Conservation (phyloP, 2,888 invertebrate species). For the Pyrochroa serraticornis region DNA sequence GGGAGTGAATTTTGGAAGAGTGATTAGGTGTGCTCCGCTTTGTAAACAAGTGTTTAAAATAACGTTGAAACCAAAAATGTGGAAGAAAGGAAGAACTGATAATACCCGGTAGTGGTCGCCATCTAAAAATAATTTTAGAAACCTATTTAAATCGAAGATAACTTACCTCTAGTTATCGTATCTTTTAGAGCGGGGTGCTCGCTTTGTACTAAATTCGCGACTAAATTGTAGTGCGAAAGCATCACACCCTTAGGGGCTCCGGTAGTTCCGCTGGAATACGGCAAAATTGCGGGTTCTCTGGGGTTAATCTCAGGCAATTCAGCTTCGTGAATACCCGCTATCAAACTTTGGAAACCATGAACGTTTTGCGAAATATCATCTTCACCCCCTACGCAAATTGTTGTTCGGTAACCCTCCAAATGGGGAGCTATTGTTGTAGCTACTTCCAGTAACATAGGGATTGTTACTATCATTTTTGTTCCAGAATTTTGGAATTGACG, state of each 20-base stretch:
- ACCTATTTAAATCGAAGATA: background rate
- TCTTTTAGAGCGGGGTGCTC: slow-evolving; percentile 47
- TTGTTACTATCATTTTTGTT: slow-evolving; percentile 69
- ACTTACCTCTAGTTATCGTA: slow-evolving; percentile 40
- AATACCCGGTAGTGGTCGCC: slow-evolving; percentile 63
- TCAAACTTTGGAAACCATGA: slow-evolving; percentile 54
- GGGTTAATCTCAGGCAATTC: slow-evolving; percentile 59
- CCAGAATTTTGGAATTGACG: slow-evolving; percentile 69
- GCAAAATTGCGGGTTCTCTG: slow-evolving; percentile 64
- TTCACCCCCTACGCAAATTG: slow-evolving; percentile 69
- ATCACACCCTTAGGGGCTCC: slow-evolving; percentile 83
- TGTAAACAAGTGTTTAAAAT: slow-evolving; percentile 67
- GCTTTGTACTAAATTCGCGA: slow-evolving; percentile 55
- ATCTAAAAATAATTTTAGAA: slow-evolving; percentile 38
- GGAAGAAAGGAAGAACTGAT: slow-evolving; percentile 77
- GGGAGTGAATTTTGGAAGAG: slow-evolving; percentile 75
- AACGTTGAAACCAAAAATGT: slow-evolving; percentile 77
- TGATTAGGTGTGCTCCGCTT: slow-evolving; percentile 68
- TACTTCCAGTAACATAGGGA: slow-evolving; percentile 67
- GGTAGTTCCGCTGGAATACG: slow-evolving; percentile 78
- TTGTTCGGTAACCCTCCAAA: slow-evolving; percentile 65
- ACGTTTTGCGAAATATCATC: slow-evolving; percentile 59
- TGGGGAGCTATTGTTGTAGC: slow-evolving; percentile 63
- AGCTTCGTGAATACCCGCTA: slow-evolving; percentile 52
- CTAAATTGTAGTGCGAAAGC: slow-evolving; percentile 73